phyloP scores from a whole-genome alignment of 2,113 vertebrate species.

The Myotis lucifugus region DNA sequence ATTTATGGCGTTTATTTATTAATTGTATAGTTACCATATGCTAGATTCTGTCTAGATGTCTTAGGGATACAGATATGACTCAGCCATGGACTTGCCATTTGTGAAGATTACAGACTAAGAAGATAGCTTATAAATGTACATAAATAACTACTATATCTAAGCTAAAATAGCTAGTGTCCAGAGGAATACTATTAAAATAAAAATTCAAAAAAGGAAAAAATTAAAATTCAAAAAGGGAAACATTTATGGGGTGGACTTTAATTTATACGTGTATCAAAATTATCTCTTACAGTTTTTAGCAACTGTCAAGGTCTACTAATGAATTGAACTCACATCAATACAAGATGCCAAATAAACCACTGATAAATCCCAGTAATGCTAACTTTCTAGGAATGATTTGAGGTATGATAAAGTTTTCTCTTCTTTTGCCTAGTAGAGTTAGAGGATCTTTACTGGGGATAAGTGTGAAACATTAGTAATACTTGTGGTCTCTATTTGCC shows the following conservation, averaged over 20 bases:
- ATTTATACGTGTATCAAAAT: background rate
- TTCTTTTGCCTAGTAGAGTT: background rate
- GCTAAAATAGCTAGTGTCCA: background rate
- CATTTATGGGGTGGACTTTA: background rate
- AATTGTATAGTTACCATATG: background rate
- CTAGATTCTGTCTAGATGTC: background rate
- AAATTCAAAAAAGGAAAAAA: background rate
- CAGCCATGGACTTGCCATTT: background rate
- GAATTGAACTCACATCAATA: background rate
- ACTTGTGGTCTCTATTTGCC: background rate
- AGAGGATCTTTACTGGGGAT: background rate
- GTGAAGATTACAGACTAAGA: background rate
- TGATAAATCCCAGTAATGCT: background rate
- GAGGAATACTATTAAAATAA: background rate
- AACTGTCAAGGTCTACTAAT: background rate
- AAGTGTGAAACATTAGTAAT: slow-evolving; percentile 3
- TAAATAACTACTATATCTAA: background rate
- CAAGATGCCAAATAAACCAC: background rate
- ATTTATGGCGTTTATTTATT: background rate
- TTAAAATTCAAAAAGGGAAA: background rate
- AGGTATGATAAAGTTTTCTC: background rate
- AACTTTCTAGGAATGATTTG: background rate
- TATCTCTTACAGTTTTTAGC: background rate
- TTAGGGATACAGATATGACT: background rate
- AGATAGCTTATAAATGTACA: background rate